These are phyloP conservation scores for Deroptyus accipitrinus DNA, from an alignment of 2,113 vertebrate genomes.

Conservation along the genomic window DNA sequence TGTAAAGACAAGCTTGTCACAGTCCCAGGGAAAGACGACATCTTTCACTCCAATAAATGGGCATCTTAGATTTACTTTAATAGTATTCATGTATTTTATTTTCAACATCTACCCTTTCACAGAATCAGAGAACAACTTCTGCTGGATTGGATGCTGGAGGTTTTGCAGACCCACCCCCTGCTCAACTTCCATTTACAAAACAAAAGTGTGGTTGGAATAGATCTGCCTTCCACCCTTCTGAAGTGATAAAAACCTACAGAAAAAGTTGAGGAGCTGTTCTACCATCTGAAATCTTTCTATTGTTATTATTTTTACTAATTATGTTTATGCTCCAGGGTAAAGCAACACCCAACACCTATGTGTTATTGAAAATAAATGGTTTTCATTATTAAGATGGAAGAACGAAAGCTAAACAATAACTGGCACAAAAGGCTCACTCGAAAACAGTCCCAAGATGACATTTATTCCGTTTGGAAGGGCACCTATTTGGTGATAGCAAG, in stretches of 20 bases:
- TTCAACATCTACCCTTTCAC: not conserved
- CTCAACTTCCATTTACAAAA: not conserved
- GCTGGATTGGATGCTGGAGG: not conserved
- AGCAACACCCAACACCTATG: constrained; percentile 29
- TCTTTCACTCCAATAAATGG: not conserved
- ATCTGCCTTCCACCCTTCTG: not conserved
- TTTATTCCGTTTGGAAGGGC: not conserved
- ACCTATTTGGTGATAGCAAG: not conserved
- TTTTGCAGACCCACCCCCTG: not conserved
- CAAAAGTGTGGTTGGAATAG: not conserved
- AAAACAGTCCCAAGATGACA: not conserved
- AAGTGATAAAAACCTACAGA: not conserved
- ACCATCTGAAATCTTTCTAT: constrained; percentile 1
- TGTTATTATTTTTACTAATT: constrained; percentile 29
- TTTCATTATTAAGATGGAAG: constrained; percentile 39
- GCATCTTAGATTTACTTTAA: not conserved
- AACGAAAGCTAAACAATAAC: not conserved
- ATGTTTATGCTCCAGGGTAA: constrained; percentile 20
- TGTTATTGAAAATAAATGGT: constrained; percentile 5
- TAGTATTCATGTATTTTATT: not conserved
- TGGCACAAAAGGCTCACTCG: not conserved
- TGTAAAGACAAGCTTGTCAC: not conserved
- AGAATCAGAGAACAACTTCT: not conserved
- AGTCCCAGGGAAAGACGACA: not conserved
- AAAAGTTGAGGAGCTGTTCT: not conserved